A percentile compares a stretch with the other conserved stretches of the same genome.
Conservation (phyloP, 92 coral and sea anemone genomes). For the Zoanthus solanderi region DNA sequence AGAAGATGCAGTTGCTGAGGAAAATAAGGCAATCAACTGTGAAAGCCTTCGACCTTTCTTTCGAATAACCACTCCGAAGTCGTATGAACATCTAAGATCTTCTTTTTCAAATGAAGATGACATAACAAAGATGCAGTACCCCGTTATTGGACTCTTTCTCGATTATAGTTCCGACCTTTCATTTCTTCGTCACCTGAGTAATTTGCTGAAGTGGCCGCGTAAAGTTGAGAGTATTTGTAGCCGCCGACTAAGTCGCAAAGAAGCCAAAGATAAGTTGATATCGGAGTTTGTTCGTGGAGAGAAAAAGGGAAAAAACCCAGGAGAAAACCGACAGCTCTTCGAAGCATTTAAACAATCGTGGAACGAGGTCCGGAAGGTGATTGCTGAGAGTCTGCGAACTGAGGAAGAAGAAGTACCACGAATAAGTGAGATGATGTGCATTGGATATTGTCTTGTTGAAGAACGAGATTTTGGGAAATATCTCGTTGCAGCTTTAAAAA, state of each 20-base stretch:
- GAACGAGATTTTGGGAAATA: conserved; percentile 72
- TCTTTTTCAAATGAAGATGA: conserved; percentile 62
- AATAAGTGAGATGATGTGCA: conserved; percentile 71
- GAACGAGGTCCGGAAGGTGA: conserved; percentile 74
- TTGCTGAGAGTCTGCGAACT: conserved; percentile 43
- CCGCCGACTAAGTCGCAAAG: conserved; percentile 81
- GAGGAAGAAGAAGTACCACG: conserved; percentile 66
- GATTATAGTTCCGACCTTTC: conserved; percentile 71
- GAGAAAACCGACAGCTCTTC: conserved; percentile 59
- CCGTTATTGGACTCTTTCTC: conserved; percentile 83
- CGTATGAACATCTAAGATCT: conserved; percentile 68
- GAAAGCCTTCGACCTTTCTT: conserved; percentile 50
- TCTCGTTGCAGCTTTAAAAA: conserved; percentile 70
- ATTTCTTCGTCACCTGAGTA: conserved; percentile 64
- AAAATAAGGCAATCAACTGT: neutral
- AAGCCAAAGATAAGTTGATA: conserved; percentile 70
- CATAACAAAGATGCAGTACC: conserved; percentile 64
- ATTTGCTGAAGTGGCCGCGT: conserved; percentile 83
- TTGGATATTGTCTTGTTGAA: conserved; percentile 87
- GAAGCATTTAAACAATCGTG: conserved; percentile 79
- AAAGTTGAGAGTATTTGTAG: conserved; percentile 69
- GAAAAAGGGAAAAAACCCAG: conserved; percentile 48
- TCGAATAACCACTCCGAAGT: conserved; percentile 74
- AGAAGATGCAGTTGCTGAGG: conserved; percentile 17
- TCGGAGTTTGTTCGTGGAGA: conserved; percentile 74